These are phyloP conservation scores for Phylloscopus collybita DNA, from an alignment of 2,797 vertebrate species.

Conservation along the genomic window DNA sequence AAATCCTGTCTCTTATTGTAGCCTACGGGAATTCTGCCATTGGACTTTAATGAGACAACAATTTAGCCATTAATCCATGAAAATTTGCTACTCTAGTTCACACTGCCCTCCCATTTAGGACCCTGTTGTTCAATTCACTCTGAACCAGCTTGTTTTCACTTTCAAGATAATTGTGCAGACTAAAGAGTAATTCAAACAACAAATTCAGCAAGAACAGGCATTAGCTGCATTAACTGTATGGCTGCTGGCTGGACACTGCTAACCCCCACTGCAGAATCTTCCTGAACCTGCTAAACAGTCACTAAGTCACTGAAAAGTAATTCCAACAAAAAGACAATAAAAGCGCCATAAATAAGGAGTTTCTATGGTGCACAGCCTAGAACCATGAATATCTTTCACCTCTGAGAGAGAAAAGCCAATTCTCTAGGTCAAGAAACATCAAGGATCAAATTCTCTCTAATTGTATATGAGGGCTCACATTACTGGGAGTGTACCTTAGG, in stretches of 20 bases:
- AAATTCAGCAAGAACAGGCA: neutral
- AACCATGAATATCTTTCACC: neutral
- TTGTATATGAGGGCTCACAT: fast-evolving
- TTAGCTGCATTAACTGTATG: constrained; percentile 20
- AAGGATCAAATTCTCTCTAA: neutral
- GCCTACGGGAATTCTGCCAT: constrained; percentile 6
- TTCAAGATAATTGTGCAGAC: constrained; percentile 33
- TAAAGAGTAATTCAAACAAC: constrained; percentile 33
- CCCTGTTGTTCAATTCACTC: constrained; percentile 31
- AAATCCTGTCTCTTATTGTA: constrained; percentile 26
- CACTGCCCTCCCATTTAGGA: constrained; percentile 38
- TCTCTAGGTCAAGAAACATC: neutral
- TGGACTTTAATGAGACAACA: constrained; percentile 36
- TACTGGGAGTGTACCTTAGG: neutral
- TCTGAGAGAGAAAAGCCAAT: neutral
- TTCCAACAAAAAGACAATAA: neutral
- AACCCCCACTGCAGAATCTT: neutral
- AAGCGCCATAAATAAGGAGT: neutral
- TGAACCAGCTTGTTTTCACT: constrained; percentile 50
- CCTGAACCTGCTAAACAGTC: neutral
- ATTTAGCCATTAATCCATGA: constrained; percentile 53
- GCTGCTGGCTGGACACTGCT: neutral
- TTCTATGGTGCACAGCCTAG: neutral
- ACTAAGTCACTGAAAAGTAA: neutral
- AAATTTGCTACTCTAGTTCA: constrained; percentile 52